phyloP scores from a whole-genome alignment of 37 sponge, comb jelly and placozoan genomes.

The Petrosia ficiformis region DNA sequence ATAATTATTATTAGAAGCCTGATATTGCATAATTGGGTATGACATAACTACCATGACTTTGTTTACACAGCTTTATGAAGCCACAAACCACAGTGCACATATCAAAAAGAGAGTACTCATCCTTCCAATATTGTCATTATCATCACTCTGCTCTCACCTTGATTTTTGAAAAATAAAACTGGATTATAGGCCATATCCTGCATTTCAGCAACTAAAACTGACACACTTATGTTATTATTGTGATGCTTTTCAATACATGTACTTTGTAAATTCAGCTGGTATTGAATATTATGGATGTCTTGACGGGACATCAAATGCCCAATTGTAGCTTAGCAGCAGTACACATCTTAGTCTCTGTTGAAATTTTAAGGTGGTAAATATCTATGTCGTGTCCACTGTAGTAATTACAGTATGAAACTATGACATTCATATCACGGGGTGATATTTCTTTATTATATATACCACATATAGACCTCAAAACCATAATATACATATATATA shows the following conservation, averaged over 20 bases:
- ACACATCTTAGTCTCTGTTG: neutral
- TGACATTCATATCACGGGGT: no score
- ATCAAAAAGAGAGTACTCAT: no score
- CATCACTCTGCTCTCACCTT: no score
- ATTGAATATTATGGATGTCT: neutral
- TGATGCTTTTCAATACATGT: constrained; percentile 8
- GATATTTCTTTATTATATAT: no score
- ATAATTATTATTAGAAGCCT: no score
- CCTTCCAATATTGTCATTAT: no score
- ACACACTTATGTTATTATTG: constrained; percentile 8
- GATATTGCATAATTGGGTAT: no score
- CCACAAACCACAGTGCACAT: no score
- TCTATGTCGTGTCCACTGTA: neutral
- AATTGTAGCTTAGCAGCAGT: constrained; percentile 6
- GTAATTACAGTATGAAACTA: neutral
- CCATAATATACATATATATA: no score
- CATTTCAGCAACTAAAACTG: neutral
- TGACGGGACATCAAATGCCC: neutral
- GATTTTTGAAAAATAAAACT: constrained; percentile 11
- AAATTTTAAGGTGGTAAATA: neutral
- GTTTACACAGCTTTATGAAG: no score
- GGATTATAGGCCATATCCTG: neutral
- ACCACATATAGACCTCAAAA: no score
- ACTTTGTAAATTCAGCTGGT: neutral
- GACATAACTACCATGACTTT: no score